A percentile compares a stretch with the other conserved stretches of the same genome.
Evolutionary conservation across 23 tunicate genomes (phyloP).

Genomic region (Trididemnum clinides): DNA sequence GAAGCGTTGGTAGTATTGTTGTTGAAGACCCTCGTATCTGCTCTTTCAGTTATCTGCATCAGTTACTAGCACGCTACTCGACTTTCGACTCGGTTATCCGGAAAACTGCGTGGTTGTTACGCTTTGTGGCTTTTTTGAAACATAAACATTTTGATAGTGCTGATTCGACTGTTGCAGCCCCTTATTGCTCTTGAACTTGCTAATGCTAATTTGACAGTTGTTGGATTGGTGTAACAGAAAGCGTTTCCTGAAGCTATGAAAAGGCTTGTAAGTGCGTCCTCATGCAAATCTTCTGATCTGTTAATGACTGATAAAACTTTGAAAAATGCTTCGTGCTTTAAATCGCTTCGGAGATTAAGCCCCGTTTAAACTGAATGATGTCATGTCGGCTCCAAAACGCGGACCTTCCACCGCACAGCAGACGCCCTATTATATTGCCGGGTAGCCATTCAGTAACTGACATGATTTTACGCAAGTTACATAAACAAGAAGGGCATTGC

Average conservation of each 20-base stretch:
- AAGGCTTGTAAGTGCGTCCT: too few relatives aligned
- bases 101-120: neutral
- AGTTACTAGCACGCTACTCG: neutral
- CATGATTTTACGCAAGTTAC: neutral
- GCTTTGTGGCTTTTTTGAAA: neutral
- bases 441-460: neutral
- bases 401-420: neutral
- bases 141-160: too few relatives aligned
- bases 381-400: conserved; percentile 6
- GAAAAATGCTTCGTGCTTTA: neutral
- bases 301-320: neutral
- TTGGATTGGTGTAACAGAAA: too few relatives aligned
- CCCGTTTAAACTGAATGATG: conserved; percentile 10
- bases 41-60: too few relatives aligned
- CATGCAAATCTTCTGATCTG: too few relatives aligned
- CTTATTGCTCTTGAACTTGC: too few relatives aligned
- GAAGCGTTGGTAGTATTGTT: too few relatives aligned
- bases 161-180: too few relatives aligned
- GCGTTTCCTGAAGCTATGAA: too few relatives aligned
- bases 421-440: conserved; percentile 10
- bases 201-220: too few relatives aligned
- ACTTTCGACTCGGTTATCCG: neutral
- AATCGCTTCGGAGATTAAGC: neutral
- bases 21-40: too few relatives aligned
- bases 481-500: conserved; percentile 11